Base-by-base conservation (phyloP, 2,888 invertebrate genomes). In the Crepidodera aurea region DNA sequence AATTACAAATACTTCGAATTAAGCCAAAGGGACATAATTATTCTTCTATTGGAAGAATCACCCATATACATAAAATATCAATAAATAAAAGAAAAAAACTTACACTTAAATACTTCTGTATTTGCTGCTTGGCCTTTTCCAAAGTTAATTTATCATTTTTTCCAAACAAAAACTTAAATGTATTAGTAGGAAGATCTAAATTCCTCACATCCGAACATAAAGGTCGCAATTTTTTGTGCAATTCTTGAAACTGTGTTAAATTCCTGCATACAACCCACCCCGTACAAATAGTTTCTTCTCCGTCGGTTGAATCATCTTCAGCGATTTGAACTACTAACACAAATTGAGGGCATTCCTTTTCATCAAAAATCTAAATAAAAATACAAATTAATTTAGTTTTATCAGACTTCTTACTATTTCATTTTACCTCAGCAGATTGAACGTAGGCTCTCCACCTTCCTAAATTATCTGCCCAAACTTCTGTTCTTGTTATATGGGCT, bases 381-480 rank as follows among this genome's bases (percentile, higher is more conserved):
- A n/a, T n/a, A n/a, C n/a, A n/a, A n/a, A n/a, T n/a, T n/a, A n/a
- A n/a, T n/a, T n/a, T n/a, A n/a, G n/a, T n/a, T n/a, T n/a, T n/a
- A n/a, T n/a, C n/a, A n/a, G n/a, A n/a, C n/a, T n/a, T n/a, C n/a
- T n/a, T n/a, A n/a, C n/a, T n/a, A n/a, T n/a, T n/a, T n/a, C n/a
- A n/a, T n/a, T n/a, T n/a, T 83, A 91, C 90, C 83, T 93, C 92
- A 5, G 91, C 91, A 75, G 90, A 91, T 77, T 92, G 91, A 18
- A 95, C 91, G 39, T 89, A 88, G 4, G 94, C 94, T 62, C 90
- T 87, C 96, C 96, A 96, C 68, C 87, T 86, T 16, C 95, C 94
- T 69, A 95, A 83, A 78, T 95, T 92, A 71, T 94, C 93, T 0
- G 92, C 91, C 96, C 96, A 96, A 50, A 90, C 88, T 81, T 94